Percentiles rank a stretch among this genome's conserved stretches.
phyloP scores from a whole-genome alignment of 2,797 vertebrate genomes.

The Nothura maculosa region DNA sequence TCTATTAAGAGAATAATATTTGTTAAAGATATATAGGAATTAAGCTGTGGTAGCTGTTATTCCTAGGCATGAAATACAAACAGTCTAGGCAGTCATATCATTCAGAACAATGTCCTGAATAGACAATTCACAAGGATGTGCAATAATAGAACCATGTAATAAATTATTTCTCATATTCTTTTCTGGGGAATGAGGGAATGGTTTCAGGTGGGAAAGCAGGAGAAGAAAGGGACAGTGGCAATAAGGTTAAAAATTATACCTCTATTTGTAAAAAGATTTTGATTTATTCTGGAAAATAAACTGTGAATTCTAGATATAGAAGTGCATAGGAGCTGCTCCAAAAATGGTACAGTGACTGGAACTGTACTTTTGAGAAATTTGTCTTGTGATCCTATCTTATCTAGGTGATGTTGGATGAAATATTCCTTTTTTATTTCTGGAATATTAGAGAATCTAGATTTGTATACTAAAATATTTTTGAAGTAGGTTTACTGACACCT shows the following conservation, averaged over 20 bases:
- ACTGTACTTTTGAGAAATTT: not conserved
- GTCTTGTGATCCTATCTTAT: not conserved
- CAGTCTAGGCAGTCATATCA: not conserved
- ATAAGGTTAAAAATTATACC: not conserved
- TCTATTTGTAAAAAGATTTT: not conserved
- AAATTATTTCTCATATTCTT: not conserved
- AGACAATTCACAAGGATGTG: not conserved
- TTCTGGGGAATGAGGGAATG: too few relatives aligned
- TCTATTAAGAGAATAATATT: not conserved
- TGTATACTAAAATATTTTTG: not conserved
- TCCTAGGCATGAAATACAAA: not conserved
- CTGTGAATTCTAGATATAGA: not conserved
- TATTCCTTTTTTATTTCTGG: not conserved
- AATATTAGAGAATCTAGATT: not conserved
- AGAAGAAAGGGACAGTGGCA: not conserved
- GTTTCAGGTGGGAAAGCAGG: too few relatives aligned
- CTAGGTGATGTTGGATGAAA: not conserved
- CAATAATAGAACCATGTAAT: not conserved
- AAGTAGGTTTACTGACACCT: not conserved
- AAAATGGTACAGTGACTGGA: not conserved
- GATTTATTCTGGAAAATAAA: not conserved
- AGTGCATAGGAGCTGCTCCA: not conserved
- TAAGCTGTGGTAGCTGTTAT: not conserved
- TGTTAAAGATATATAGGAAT: not conserved
- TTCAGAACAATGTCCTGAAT: not conserved